phyloP scores from a whole-genome alignment of 2,113 vertebrate species.

The Lontra canadensis region DNA sequence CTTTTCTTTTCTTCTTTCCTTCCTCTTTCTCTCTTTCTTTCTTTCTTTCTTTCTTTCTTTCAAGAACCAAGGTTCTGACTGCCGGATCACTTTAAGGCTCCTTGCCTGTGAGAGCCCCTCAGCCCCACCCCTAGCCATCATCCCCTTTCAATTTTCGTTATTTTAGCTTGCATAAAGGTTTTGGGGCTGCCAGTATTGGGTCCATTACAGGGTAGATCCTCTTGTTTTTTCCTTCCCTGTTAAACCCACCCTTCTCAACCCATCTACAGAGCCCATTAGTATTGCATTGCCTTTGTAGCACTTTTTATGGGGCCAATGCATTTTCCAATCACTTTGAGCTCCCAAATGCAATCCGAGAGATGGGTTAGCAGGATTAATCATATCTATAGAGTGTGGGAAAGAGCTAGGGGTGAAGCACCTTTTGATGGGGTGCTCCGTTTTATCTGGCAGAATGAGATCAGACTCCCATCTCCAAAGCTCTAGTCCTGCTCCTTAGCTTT shows the following conservation, averaged over 20 bases:
- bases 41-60: neutral
- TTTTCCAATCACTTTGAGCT: slow-evolving; percentile 21
- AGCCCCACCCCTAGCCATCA: neutral
- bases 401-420: neutral
- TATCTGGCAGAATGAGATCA: neutral
- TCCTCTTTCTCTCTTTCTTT: neutral
- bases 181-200: neutral
- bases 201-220: neutral
- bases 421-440: neutral
- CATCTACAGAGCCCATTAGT: neutral
- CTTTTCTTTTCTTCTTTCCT: neutral
- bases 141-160: neutral
- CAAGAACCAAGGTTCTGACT: neutral
- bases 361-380: neutral
- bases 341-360: neutral
- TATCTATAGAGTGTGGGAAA: neutral
- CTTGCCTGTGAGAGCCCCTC: neutral
- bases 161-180: neutral
- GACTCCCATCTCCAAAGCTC: neutral
- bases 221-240: neutral
- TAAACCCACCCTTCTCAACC: neutral
- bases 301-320: neutral
- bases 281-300: neutral
- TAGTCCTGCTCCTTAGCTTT: neutral
- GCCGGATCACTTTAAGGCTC: neutral